Percentiles rank a stretch among this genome's conserved stretches.
phyloP scores from a whole-genome alignment of 2,888 invertebrate species.

The Urechis unicinctus region DNA sequence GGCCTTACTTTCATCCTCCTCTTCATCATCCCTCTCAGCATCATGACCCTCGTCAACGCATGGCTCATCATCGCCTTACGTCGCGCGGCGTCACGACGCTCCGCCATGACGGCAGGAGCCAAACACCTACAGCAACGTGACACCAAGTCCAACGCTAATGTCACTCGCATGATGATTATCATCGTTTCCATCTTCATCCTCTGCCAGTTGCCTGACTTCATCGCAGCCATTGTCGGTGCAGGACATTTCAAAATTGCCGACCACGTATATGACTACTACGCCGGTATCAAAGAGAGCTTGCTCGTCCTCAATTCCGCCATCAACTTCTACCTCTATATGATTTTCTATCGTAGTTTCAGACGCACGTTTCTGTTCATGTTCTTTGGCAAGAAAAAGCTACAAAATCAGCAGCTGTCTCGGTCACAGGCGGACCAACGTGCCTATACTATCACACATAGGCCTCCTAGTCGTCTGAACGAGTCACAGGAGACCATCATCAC shows the following conservation, averaged over 20 bases:
- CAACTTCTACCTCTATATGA: conserved; percentile 8
- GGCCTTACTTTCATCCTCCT: conserved; percentile 2
- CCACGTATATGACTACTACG: conserved; percentile 5
- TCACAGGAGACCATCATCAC: too few species aligned
- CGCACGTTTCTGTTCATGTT: too few species aligned
- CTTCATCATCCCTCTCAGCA: conserved; percentile 8
- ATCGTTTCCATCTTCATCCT: conserved; percentile 7
- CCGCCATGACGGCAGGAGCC: conserved; percentile 2
- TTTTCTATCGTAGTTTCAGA: conserved; percentile 8
- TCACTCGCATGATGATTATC: conserved; percentile 8
- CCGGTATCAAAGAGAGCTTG: conserved; percentile 5
- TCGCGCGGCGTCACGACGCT: not conserved
- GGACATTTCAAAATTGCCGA: not conserved
- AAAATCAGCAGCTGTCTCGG: too few species aligned
- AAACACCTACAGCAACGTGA: not conserved
- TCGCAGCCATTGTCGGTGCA: conserved; percentile 10
- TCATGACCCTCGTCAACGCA: conserved; percentile 4
- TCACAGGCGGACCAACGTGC: too few species aligned
- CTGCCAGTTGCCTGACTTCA: conserved; percentile 10
- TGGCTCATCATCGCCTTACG: conserved; percentile 2
- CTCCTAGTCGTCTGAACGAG: too few species aligned
- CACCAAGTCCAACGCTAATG: not conserved
- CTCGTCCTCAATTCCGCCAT: conserved; percentile 11
- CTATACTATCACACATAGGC: too few species aligned
- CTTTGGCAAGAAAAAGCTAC: too few species aligned